Evolutionary conservation across 2,888 invertebrate species (phyloP), one percentile per base, ranked within the genome.

Genomic region (Acronicta alni): DNA sequence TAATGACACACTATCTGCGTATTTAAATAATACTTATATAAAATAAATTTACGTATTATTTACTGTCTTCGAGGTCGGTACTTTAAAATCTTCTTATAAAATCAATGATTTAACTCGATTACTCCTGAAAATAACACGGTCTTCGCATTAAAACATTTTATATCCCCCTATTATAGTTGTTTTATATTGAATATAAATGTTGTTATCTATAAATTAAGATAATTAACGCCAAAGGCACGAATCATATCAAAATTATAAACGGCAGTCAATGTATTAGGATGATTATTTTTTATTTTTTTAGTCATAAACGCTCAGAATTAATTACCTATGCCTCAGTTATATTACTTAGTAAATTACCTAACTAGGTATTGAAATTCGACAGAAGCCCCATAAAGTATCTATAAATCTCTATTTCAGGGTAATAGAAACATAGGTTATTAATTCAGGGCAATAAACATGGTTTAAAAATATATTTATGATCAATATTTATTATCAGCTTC

Each of bases 211-310:
- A 53, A 55, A 66, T 54, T 70, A 70, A 63, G 66, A 61, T 48
- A 57, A 49, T 52, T 60, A 71, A 72, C 80, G 88, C 88, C 88
- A 83, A 88, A 88, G 87, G 88, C 88, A 82, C 38, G 46, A 83
- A 74, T 85, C 89, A 89, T 89, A 89, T 89, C 89, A 89, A 73
- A 70, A 67, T 64, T 65, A 63, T 77, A 69, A 72, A 68, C 47
- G 68, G 46, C 60, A 68, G 52, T 67, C 17, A 54, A 60, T 57
- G 48, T 60, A 39, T 58, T 48, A 67, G 59, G 45, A 48, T 59
- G 26, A 47, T 32, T 57, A 39, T 18, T n/a, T 59, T n/a, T 56
- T 59, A 9, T 54, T 61, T 67, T 57, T 61, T 55, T 57, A 55
- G 32, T 45, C 26, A 20, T 57, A 45, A 51, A 39, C 4, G 14